These are phyloP conservation scores for Leptinotarsa haldemani DNA, from an alignment of 2,888 invertebrate genomes.

Conservation along the genomic window DNA sequence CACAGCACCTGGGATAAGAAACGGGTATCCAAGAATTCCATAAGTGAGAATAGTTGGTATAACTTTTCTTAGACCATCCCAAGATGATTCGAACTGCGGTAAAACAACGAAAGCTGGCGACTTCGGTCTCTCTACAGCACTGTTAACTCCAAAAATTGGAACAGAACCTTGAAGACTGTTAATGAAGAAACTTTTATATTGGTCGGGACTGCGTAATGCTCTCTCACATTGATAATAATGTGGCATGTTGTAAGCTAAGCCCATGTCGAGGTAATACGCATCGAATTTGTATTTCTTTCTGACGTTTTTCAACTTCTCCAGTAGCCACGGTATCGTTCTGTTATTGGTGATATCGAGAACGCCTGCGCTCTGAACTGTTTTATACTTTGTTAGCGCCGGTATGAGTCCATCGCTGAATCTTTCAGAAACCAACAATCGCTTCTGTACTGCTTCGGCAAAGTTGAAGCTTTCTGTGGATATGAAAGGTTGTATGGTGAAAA, in stretches of 20 bases:
- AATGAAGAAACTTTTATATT: conserved; percentile 81
- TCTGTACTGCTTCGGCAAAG: conserved; percentile 83
- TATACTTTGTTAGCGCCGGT: conserved; percentile 86
- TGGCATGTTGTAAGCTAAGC: conserved; percentile 86
- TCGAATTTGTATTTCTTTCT: conserved; percentile 82
- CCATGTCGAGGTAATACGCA: conserved; percentile 86
- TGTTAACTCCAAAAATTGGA: conserved; percentile 79
- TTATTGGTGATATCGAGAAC: conserved; percentile 90
- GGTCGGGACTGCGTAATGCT: conserved; percentile 82
- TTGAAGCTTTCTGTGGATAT: conserved; percentile 87
- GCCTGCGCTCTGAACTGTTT: conserved; percentile 83
- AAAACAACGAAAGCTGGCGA: conserved; percentile 88
- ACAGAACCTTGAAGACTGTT: conserved; percentile 71
- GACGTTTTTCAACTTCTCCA: conserved; percentile 77
- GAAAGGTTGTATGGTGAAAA: conserved; percentile 91
- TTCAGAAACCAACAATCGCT: conserved; percentile 82
- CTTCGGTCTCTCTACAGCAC: conserved; percentile 83
- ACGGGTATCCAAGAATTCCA: conserved; percentile 92
- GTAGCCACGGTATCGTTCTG: conserved; percentile 81
- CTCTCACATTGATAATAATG: conserved; percentile 85
- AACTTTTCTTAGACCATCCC: conserved; percentile 79
- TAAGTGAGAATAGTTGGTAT: conserved; percentile 90
- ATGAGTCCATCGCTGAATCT: conserved; percentile 81
- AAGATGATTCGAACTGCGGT: conserved; percentile 87
- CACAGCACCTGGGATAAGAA: conserved; percentile 92